These are phyloP conservation scores for Burhinus oedicnemus DNA, from an alignment of 2,113 vertebrate species.

Conservation along the genomic window DNA sequence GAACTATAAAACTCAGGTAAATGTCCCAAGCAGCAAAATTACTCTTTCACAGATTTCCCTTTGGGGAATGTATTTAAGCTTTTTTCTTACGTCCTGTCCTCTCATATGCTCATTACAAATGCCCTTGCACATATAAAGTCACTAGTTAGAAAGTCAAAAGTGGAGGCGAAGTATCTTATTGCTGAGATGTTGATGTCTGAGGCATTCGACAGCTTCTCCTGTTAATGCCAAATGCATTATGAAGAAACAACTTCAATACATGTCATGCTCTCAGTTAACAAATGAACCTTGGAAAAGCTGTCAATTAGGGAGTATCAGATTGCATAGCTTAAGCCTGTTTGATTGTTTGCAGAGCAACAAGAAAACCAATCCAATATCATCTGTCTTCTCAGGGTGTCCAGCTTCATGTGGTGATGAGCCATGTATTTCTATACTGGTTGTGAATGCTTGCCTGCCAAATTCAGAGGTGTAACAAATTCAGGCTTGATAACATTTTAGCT, in stretches of 20 bases:
- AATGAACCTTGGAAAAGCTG: conserved; percentile 57
- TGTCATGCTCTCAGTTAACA: conserved; percentile 54
- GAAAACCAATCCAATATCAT: conserved; percentile 2
- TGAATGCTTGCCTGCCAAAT: background rate
- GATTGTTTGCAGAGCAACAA: conserved; percentile 2
- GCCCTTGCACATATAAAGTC: background rate
- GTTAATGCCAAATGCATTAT: conserved; percentile 57
- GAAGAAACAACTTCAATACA: conserved; percentile 48
- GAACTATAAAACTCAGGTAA: background rate
- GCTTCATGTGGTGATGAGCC: background rate
- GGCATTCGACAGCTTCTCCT: background rate
- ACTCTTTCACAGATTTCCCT: background rate
- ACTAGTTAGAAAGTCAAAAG: background rate
- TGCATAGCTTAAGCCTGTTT: background rate
- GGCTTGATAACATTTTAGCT: background rate
- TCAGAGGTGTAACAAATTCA: background rate
- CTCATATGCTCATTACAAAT: background rate
- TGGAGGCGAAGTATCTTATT: background rate
- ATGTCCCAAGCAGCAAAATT: background rate
- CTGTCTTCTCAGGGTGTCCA: background rate
- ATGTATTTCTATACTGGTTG: background rate
- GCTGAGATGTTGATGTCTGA: background rate
- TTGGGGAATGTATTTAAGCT: background rate
- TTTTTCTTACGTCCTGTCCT: background rate
- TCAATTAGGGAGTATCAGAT: conserved; percentile 40